These are phyloP conservation scores for Busarellus nigricollis DNA, from an alignment of 2,797 vertebrate genomes.

Conservation along the genomic window DNA sequence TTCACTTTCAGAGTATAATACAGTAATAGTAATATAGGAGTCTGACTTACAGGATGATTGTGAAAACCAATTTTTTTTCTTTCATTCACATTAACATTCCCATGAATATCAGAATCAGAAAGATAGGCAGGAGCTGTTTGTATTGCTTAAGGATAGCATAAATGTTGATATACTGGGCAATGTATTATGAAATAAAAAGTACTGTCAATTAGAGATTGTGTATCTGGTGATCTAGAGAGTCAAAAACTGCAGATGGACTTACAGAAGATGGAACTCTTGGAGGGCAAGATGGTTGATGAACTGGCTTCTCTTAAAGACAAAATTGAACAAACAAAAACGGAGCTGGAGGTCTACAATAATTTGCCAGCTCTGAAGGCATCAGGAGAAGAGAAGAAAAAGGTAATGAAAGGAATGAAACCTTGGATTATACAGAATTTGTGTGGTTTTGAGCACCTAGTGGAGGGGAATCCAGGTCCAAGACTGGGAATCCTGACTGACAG, in stretches of 20 bases:
- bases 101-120: not conserved
- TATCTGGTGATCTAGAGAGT: conserved; percentile 79
- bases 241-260: conserved; percentile 90
- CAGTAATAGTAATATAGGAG: not conserved
- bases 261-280: conserved; percentile 92
- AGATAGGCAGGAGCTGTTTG: not conserved
- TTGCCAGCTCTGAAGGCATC: conserved; percentile 83
- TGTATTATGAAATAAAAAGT: not conserved
- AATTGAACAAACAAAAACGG: conserved; percentile 80
- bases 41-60: not conserved
- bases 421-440: not conserved
- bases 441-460: not conserved
- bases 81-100: not conserved
- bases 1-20: not conserved
- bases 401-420: conserved; percentile 41
- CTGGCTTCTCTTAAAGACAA: conserved; percentile 84
- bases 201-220: not conserved
- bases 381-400: conserved; percentile 90
- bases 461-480: not conserved
- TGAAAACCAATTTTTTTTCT: not conserved
- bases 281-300: conserved; percentile 89
- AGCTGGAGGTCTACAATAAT: conserved; percentile 84
- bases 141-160: not conserved
- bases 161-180: not conserved
- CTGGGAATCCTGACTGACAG: not conserved